Base-by-base conservation (phyloP, 2,113 vertebrate genomes). In the Stercorarius parasiticus region DNA sequence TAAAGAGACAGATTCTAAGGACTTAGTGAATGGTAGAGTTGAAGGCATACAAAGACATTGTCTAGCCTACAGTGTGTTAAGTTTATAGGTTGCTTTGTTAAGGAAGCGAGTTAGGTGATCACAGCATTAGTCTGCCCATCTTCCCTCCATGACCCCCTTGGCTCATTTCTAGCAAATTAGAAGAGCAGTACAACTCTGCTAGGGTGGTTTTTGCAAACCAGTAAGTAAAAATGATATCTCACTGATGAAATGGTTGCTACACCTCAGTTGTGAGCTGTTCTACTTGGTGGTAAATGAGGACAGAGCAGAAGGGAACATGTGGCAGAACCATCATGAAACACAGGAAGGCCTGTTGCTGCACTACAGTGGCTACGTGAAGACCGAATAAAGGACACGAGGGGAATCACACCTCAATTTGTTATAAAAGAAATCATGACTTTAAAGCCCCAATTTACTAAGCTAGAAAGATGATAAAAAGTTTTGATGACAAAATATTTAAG, bases 51-150 rank as follows among this genome's bases (percentile, higher is more conserved):
- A 62, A 38, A 93, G 52, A 74, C 47, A 73, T 32, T 0, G 1
- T 62, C 84, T 90, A 96, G 38, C 55, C 66, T 89, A 55, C 50
- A 81, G 62, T 14, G 21, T 49, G 92, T 86, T 96, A 91, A 90
- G 59, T 66, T 77, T 32, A 43, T 45, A 62, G 72, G 79, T 59
- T 85, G 50, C 86, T 93, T 72, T 88, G 59, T 91, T 94, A 96
- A 53, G 29, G 50, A 90, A 91, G 95, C 32, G 1, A 95, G 84
- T 96, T 97, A 96, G 84, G 66, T 90, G 84, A 38, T 45, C 0
- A 0, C 18, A 53, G 74, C 19, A 82, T 96, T 96, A 97, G 96
- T 96, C 78, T 91, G 82, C 45, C 34, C 38, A 32, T 61, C 38
- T 77, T 27, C 71, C 42, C 17, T 79, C 49, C 11, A 3, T 27